Conservation (phyloP, 2,113 vertebrate species). For the Phyllostomus hastatus region DNA sequence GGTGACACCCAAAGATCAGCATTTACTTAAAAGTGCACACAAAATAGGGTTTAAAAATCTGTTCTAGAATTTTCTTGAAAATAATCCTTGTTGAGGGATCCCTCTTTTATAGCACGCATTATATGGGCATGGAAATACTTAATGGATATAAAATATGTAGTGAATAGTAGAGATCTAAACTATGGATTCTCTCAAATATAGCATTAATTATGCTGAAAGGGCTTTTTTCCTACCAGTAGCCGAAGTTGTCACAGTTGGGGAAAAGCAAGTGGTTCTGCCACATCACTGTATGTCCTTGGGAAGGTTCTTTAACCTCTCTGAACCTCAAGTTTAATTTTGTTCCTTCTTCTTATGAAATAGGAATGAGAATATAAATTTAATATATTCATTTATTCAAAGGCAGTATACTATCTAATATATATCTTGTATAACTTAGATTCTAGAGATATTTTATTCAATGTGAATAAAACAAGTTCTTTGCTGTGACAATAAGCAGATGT, state of each 20-base stretch:
- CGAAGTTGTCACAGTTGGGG: not conserved
- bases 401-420: not conserved
- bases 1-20: not conserved
- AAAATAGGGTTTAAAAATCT: not conserved
- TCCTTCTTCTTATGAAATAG: not conserved
- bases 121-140: not conserved
- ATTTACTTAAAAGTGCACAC: not conserved
- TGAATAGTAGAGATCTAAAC: not conserved
- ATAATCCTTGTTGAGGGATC: not conserved
- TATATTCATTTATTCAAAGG: not conserved
- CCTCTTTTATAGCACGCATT: not conserved
- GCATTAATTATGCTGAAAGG: not conserved
- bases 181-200: not conserved
- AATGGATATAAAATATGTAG: not conserved
- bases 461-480: not conserved
- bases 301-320: not conserved
- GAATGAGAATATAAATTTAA: slow-evolving; percentile 7
- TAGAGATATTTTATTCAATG: not conserved
- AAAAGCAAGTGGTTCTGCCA: not conserved
- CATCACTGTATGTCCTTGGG: not conserved
- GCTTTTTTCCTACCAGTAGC: not conserved
- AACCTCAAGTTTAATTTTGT: not conserved
- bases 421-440: not conserved
- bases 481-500: not conserved
- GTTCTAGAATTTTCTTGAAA: not conserved